Base-by-base conservation (phyloP, 2,888 invertebrate genomes). In the Drosophila setosimentum region DNA sequence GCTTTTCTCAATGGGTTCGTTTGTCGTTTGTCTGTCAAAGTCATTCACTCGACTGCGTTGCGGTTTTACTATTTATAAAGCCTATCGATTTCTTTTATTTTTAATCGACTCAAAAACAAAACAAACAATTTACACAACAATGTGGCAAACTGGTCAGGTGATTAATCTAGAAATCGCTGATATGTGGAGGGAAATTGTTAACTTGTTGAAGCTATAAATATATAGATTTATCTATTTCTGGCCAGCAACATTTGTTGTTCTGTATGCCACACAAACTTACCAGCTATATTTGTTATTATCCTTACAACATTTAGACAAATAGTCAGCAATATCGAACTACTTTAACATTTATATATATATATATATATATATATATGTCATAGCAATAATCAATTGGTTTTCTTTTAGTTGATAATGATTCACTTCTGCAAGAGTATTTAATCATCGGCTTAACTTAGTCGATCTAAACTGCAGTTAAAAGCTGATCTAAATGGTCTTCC, bases 81-180 rank as follows among this genome's bases (percentile, higher is more conserved):
- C 27, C 16, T 69, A 83, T 83, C 77, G 83, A 83, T 83, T 80
- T 29, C 32, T 42, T 80, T 51, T 76, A 76, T 80, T 70, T 65
- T 42, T 65, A 69, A 65, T 50, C 59, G 40, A 37, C n/a, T n/a
- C n/a, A 35, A 35, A 45, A 18, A 21, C 7, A 21, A 5, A 16
- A 33, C 49, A 5, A 5, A 16, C 40, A 35, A 11, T n/a, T 11
- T 8, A 1, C n/a, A 48, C 48, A n/a, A 11, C n/a, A 53, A 5
- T 13, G 16, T 51, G 13, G 32, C 32, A 32, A 18, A 6, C 21
- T 29, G 40, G 32, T 24, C 42, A 45, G 24, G 3, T 16, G 18
- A 2, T 21, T 11, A 27, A n/a, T 8, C 18, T 6, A 2, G 11
- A 33, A 24, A 10, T 10, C 16, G 6, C 16, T n/a, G 21, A 3